Evolutionary conservation across 2,113 vertebrate species (phyloP).

Genomic region (Rhinogobius similis): DNA sequence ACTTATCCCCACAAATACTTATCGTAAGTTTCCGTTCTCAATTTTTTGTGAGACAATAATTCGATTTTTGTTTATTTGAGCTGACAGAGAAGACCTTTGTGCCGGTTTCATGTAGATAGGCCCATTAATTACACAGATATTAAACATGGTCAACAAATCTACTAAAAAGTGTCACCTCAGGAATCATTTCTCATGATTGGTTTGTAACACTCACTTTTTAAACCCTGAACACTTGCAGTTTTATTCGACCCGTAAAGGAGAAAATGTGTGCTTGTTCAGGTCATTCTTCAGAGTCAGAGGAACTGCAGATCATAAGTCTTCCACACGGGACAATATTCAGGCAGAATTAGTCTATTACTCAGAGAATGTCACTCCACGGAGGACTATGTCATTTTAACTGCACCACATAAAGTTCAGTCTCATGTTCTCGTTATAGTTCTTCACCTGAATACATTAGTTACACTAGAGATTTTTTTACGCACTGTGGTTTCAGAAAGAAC

Average conservation of each 20-base stretch:
- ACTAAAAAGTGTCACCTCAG: neutral
- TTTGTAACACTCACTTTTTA: neutral
- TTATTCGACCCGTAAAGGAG: neutral
- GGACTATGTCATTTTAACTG: neutral
- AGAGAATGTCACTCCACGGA: neutral
- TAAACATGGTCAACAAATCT: no score
- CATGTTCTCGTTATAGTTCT: neutral
- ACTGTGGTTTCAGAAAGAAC: no score
- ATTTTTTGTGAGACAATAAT: no score
- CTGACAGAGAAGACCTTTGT: no score
- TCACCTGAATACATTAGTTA: no score
- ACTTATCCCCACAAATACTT: no score
- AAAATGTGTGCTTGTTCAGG: neutral
- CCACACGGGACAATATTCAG: neutral
- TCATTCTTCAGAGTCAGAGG: neutral
- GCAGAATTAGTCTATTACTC: neutral
- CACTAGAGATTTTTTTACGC: no score
- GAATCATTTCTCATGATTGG: neutral
- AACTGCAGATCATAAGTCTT: neutral
- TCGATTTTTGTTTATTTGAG: no score
- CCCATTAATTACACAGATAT: no score
- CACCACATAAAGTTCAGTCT: neutral
- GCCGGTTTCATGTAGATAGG: no score
- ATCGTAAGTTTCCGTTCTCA: no score
- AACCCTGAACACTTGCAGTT: neutral